A percentile compares a stretch with the other conserved stretches of the same genome.
phyloP scores from a whole-genome alignment of 2,797 vertebrate species.

The Alauda arvensis region DNA sequence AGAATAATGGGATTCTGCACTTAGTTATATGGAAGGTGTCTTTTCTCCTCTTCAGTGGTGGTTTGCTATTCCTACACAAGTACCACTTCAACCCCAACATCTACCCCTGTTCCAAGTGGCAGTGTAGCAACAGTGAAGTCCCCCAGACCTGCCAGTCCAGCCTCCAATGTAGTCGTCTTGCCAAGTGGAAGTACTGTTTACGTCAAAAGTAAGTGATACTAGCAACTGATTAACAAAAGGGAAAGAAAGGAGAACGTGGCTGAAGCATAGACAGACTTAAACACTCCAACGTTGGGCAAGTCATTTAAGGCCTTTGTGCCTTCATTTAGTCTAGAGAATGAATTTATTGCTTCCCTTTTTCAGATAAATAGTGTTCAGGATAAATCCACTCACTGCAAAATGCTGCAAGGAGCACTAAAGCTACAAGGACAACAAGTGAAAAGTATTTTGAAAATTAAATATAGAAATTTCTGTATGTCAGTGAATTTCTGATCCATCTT shows the following conservation, averaged over 20 bases:
- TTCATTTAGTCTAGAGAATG: neutral
- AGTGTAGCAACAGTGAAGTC: slow-evolving; percentile 87
- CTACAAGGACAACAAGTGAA: neutral
- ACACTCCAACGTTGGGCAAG: neutral
- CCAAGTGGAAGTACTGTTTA: slow-evolving; percentile 97
- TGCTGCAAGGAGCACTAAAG: neutral
- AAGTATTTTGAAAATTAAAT: neutral
- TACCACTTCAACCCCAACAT: slow-evolving; percentile 91
- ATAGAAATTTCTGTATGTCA: neutral
- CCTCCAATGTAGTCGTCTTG: slow-evolving; percentile 94
- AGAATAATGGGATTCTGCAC: slow-evolving; percentile 18
- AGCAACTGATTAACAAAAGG: slow-evolving; percentile 28
- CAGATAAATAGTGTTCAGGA: neutral
- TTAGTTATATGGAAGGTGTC: slow-evolving; percentile 45
- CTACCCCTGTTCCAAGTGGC: slow-evolving; percentile 82
- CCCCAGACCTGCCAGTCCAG: slow-evolving; percentile 90
- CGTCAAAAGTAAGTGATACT: slow-evolving; percentile 89
- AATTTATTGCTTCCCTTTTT: neutral
- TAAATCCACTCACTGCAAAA: neutral
- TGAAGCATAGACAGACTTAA: neutral
- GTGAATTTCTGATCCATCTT: neutral
- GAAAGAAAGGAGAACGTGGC: neutral
- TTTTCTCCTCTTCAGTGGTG: slow-evolving; percentile 82
- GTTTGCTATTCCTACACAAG: slow-evolving; percentile 98
- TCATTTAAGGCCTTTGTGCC: neutral